Evolutionary conservation across 2,888 invertebrate species (phyloP), one percentile per base, ranked within the genome.

Genomic region (Onchidella celtica): DNA sequence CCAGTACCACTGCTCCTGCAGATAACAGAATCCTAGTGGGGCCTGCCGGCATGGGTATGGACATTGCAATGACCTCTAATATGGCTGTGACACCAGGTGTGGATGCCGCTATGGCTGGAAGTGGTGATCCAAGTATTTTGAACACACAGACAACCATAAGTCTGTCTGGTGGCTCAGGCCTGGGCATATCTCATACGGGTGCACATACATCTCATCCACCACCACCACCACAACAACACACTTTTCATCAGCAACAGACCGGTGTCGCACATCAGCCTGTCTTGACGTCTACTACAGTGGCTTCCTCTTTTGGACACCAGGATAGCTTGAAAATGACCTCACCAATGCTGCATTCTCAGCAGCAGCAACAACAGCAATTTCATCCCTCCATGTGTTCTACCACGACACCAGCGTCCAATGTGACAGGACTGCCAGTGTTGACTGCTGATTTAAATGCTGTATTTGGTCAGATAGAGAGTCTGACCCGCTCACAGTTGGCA

Each of bases 371-470:
- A 0, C 59, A 9, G 0, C 21, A 59, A 59, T 55, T 59, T 61
- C 21, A 34, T 2, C 14, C 69, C 36, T 2, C 59, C 14, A n/a
- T n/a, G n/a, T n/a, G n/a, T n/a, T 17, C 47, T 4, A n/a, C 79
- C 3, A 3, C 66, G 27, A 68, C 63, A n/a, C 55, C 77, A 55
- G 29, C 63, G n/a, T 17, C 65, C 34, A 36, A 55, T 24, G 24
- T 77, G 77, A 57, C 55, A 21, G 57, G 68, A 32, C 4, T 77
- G 17, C 79, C 72, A 36, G 66, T 79, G 0, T 57, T 79, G 29
- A 75, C 81, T 40, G 61, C 81, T 34, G 81, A 81, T 75, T 69
- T 81, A 36, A 81, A 81, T 36, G 40, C 75, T 6, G 75, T 81
- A 6, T 81, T 66, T 36, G 81, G 81, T 9, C 75, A 81, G 47